Evolutionary conservation across 2,113 vertebrate genomes (phyloP), one percentile per base, ranked within the genome.

Genomic region (Halcyon malimbica): DNA sequence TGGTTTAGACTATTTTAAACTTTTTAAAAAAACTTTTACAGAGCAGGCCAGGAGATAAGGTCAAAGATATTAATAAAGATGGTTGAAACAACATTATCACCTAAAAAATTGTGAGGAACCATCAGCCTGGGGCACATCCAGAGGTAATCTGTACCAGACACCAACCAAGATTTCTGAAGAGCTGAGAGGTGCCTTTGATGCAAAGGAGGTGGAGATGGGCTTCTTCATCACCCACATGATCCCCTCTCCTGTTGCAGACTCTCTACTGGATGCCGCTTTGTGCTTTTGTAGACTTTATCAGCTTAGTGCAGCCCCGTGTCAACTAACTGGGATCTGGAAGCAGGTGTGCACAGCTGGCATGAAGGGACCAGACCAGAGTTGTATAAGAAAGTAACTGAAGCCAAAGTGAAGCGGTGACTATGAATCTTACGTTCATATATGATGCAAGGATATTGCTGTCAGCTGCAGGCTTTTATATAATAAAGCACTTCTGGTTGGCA

Each of bases 1-100:
- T 82, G 37, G 35, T 74, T 94, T 86, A 83, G 89, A 89, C 82
- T 78, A 88, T 78, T 95, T 92, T 54, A 79, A 95, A 63, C 42
- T 79, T 56, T 15, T 5, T 17, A 23, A 26, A 87, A 41, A 86
- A 87, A 87, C 74, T 83, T 64, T 65, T 70, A 87, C 20, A 86
- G 26, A 83, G 31, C 54, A 90, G 53, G 29, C 75, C 73, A 91
- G 46, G n/a, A 82, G 9, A 76, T 44, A 76, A 87, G 81, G 54
- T 64, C 67, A 68, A 75, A 79, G 57, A 53, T 90, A 84, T n/a
- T 83, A 63, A 88, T 65, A 87, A 75, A 76, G 39, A 48, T 37
- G 9, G 16, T 53, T 90, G 76, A 64, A 93, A 79, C 31, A 71
- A 64, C 0, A 0, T 31, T 31, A 74, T 67, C 21, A 63, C 23